Conservation (phyloP, 2,888 invertebrate species). For the Ennomos fuscantarius region DNA sequence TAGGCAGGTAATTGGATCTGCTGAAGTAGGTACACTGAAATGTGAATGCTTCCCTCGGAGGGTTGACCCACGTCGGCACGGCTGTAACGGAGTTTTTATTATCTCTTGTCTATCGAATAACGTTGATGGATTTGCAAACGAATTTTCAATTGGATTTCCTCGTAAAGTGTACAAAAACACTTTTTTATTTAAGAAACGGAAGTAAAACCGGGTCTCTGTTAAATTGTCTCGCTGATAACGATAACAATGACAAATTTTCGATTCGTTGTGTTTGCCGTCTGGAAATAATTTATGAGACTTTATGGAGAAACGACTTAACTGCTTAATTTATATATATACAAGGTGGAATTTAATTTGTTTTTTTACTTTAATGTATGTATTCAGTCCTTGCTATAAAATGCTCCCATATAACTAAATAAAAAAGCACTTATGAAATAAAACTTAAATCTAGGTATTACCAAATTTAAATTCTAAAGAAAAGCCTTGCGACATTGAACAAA, state of each 20-base stretch:
- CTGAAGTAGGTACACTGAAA: slow-evolving; percentile 44
- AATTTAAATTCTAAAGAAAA: too few relatives aligned
- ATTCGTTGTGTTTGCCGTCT: slow-evolving; percentile 27
- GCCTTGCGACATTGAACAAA: too few relatives aligned
- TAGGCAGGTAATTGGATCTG: slow-evolving; percentile 48
- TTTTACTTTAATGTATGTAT: too few relatives aligned
- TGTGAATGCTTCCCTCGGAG: slow-evolving; percentile 43
- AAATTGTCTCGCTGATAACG: slow-evolving; percentile 27
- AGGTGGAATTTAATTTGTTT: too few relatives aligned
- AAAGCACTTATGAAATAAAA: too few relatives aligned
- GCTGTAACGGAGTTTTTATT: slow-evolving; percentile 43
- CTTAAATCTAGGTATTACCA: too few relatives aligned
- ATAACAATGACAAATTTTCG: slow-evolving; percentile 29
- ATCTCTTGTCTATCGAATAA: slow-evolving; percentile 49
- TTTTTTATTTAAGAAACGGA: slow-evolving; percentile 25
- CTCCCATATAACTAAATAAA: too few relatives aligned
- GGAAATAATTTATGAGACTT: slow-evolving; percentile 24
- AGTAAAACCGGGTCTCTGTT: slow-evolving; percentile 22
- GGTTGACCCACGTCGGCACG: slow-evolving; percentile 22
- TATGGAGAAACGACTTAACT: too few relatives aligned
- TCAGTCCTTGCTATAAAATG: too few relatives aligned
- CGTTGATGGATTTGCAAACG: slow-evolving; percentile 50
- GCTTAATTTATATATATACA: too few relatives aligned
- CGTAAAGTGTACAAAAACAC: slow-evolving; percentile 29
- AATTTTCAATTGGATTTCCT: slow-evolving; percentile 52